These are phyloP conservation scores for Molothrus ater DNA, from an alignment of 2,797 vertebrate species.

Conservation along the genomic window DNA sequence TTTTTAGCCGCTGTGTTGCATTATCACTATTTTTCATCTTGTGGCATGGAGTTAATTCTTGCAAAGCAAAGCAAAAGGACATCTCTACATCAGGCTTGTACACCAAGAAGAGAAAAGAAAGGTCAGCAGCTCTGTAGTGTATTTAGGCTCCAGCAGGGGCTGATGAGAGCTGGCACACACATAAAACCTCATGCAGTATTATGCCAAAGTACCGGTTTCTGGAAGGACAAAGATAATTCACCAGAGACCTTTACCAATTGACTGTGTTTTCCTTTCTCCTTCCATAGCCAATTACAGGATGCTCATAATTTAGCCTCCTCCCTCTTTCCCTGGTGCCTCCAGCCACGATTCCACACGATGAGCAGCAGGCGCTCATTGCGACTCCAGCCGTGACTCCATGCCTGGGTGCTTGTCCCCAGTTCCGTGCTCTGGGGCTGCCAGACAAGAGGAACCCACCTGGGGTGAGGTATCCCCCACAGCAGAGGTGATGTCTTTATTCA, in stretches of 20 bases:
- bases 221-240: background rate
- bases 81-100: background rate
- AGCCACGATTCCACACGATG: fast-evolving
- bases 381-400: fast-evolving
- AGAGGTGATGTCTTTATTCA: background rate
- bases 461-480: background rate
- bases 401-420: background rate
- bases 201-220: background rate
- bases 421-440: background rate
- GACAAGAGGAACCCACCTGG: background rate
- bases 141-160: background rate
- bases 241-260: background rate
- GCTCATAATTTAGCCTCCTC: background rate
- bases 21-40: background rate
- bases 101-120: background rate
- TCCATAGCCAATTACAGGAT: background rate
- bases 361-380: background rate
- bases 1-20: background rate
- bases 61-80: background rate
- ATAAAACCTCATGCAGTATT: background rate
- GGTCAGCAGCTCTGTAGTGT: background rate
- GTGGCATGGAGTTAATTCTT: background rate
- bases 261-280: background rate
- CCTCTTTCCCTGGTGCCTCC: background rate
- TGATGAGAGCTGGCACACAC: background rate